Conservation (phyloP, 1,140 invertebrate species). For the Caligus rogercresseyi region DNA sequence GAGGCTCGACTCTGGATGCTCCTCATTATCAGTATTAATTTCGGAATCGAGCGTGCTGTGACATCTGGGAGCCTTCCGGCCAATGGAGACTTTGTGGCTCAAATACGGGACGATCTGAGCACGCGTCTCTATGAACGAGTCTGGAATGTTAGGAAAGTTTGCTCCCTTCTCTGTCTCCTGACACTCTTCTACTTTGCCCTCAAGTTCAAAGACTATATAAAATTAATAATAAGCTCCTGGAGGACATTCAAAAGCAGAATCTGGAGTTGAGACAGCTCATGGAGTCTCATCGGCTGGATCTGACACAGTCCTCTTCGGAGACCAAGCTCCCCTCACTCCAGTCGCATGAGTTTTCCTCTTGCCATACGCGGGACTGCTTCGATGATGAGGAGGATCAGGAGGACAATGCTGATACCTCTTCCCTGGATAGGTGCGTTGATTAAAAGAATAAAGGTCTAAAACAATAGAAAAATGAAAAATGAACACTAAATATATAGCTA, state of each 20-base stretch:
- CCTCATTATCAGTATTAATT: slow-evolving; percentile 32
- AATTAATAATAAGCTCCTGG: slow-evolving; percentile 28
- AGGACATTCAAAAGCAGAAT: slow-evolving; percentile 29
- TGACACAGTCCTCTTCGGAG: not conserved
- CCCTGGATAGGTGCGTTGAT: not conserved
- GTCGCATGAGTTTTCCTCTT: not conserved
- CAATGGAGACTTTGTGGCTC: slow-evolving; percentile 2
- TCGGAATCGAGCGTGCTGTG: slow-evolving; percentile 27
- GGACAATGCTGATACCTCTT: too few species aligned
- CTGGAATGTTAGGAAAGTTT: slow-evolving; percentile 27
- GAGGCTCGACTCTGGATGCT: slow-evolving; percentile 36
- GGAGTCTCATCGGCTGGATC: not conserved
- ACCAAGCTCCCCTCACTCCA: not conserved
- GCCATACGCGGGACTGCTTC: too few species aligned
- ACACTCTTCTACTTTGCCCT: slow-evolving; percentile 20
- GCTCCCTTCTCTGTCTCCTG: not conserved
- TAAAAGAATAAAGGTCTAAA: too few species aligned
- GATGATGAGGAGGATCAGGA: not conserved
- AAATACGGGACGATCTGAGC: slow-evolving; percentile 4
- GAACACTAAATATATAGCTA: too few species aligned
- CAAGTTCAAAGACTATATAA: slow-evolving; percentile 28
- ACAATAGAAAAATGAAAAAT: too few species aligned
- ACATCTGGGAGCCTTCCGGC: slow-evolving; percentile 21
- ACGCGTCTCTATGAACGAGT: slow-evolving; percentile 23
- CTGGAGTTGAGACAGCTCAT: slow-evolving; percentile 24